Evolutionary conservation across 1,140 invertebrate species (phyloP), one percentile per base, ranked within the genome.

Genomic region (Achatina immaculata): DNA sequence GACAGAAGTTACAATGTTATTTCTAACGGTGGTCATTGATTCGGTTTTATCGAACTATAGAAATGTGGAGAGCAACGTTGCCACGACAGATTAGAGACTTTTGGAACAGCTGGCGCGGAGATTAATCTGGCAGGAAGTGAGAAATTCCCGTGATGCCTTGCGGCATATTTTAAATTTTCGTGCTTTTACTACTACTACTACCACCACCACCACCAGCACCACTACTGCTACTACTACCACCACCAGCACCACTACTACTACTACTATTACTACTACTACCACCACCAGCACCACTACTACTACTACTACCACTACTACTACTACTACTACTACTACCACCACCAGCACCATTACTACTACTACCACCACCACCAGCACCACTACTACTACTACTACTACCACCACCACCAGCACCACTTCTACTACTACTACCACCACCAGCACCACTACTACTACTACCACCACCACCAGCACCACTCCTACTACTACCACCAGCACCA

Each of bases 371-470:
- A 66, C 62, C n/a, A 66, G 7, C n/a, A 66, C 62, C n/a, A 66
- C 62, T 66, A 66, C 62, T 66, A 66, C 62, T 66, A 66, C 62
- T 66, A 66, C 62, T 66, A 66, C 62, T 66, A 66, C 62, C n/a
- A 66, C 62, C n/a, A 66, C 62, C n/a, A 66, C 62, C n/a, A 66
- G 11, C 36, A 40, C 69, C 36, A 40, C 69, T 72, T 9, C 28
- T 72, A 72, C 69, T 72, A 72, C 69, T 40, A 72, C 69, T 72
- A 72, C 69, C 36, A 72, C 69, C 19, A 72, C 69, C 36, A 72
- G 24, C 19, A 72, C 69, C 36, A 72, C 69, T 66, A 28, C 24
- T 66, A 66, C 34, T 28, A 28, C 24, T 66, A 66, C 34, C n/a
- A 31, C 24, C 36, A 31, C 24, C 19, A 48, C 45, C 19, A 48